Conservation (phyloP, 2,113 vertebrate genomes). For the Platichthys flesus region DNA sequence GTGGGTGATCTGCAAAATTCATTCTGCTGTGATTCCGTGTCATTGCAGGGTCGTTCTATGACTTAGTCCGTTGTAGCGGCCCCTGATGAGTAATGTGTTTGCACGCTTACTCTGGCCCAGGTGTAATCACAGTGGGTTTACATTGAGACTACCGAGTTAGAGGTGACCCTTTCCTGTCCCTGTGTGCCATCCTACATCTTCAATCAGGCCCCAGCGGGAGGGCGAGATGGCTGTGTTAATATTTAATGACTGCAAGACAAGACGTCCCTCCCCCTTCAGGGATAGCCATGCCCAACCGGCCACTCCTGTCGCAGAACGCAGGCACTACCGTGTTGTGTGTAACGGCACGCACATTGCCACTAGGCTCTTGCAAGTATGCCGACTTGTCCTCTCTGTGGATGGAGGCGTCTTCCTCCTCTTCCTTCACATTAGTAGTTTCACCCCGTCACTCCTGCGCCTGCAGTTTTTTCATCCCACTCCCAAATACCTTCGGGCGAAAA, state of each 20-base stretch:
- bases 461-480: conserved; percentile 1
- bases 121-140: conserved; percentile 67
- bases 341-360: background rate
- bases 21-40: conserved; percentile 30
- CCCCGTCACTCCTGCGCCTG: too few species aligned
- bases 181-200: conserved; percentile 49
- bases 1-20: conserved; percentile 7
- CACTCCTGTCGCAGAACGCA: background rate
- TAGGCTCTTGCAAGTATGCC: background rate
- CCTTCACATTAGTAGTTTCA: conserved; percentile 3
- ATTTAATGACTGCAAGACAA: conserved; percentile 77
- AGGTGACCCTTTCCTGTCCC: conserved; percentile 70
- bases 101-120: conserved; percentile 36
- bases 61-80: conserved; percentile 6
- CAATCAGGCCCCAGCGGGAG: conserved; percentile 64
- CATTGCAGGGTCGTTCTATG: conserved; percentile 26
- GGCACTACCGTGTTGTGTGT: background rate
- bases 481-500: conserved; percentile 13
- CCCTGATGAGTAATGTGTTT: conserved; percentile 57
- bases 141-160: conserved; percentile 51
- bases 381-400: background rate
- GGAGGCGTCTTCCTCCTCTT: background rate
- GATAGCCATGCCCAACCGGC: background rate
- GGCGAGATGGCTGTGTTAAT: conserved; percentile 71
- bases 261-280: conserved; percentile 45